Evolutionary conservation across 2,797 vertebrate species (phyloP), one percentile per base, ranked within the genome.

Genomic region (Sebastes minor): DNA sequence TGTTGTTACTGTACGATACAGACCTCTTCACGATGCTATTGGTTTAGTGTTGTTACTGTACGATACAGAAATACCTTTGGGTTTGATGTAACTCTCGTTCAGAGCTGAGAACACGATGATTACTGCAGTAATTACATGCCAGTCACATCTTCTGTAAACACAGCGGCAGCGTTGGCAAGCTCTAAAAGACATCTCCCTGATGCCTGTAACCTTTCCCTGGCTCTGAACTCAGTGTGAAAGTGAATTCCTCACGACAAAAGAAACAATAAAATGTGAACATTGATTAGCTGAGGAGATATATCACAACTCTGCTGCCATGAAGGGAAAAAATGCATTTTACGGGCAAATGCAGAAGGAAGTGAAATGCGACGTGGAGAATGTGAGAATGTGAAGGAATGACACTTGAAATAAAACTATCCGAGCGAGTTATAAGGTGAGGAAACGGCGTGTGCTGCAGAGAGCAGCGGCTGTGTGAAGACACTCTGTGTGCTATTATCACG

Each of bases 381-480:
- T 73, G 65, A 84, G 78, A 85, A 91, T 87, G 75, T 73, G 65
- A 84, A 65, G 70, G 66, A 82, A 86, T 86, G 84, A 91, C 88
- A 86, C 78, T 86, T 92, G 88, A 92, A 91, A 92, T 94, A 89
- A 93, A 94, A 93, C 85, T 87, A 93, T 81, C 83, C 84, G 84
- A 92, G 86, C 68, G 38, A 87, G 81, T 88, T 87, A 91, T 89
- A 82, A 89, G 84, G 80, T 86, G 78, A 75, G 55, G 78, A 80
- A 85, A 87, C 77, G 63, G 78, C 14, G 5, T 57, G 71, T 46
- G 71, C 67, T 35, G 57, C 30, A 42, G 28, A 69, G 63, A 66
- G 65, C 35, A 74, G 76, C n/a, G 59, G 59, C 35, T 68, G 66
- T 77, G 76, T 84, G 80, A 84, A 89, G 82, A 83, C 80, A 84